Conservation (phyloP, 1,140 invertebrate species). For the Hylyphantes graminicola region DNA sequence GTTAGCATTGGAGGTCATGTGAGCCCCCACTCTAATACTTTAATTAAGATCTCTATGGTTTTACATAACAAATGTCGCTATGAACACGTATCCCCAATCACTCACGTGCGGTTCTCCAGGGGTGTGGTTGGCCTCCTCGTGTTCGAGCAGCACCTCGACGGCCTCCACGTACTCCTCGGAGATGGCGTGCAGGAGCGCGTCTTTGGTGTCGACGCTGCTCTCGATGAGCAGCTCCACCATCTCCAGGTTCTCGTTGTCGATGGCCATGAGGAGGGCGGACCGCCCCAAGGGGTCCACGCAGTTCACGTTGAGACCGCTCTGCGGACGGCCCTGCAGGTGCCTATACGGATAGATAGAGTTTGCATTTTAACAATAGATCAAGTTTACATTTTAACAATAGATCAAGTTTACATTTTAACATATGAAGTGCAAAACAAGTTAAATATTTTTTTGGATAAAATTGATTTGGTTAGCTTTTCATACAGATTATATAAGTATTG, state of each 20-base stretch:
- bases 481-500: no score
- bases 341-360: background rate
- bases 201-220: constrained; percentile 86
- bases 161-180: constrained; percentile 98
- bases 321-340: background rate
- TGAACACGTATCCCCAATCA: background rate
- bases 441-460: no score
- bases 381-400: no score
- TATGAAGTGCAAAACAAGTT: no score
- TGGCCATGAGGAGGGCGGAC: constrained; percentile 93
- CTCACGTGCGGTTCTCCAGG: constrained; percentile 84
- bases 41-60: no score
- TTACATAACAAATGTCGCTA: no score
- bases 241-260: constrained; percentile 99
- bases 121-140: constrained; percentile 85
- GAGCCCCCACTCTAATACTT: no score
- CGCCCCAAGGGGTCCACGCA: constrained; percentile 95
- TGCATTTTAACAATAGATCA: background rate
- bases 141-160: constrained; percentile 92
- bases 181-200: constrained; percentile 95
- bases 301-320: constrained; percentile 84
- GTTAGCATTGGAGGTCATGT: no score
- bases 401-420: background rate
- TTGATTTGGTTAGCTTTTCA: no score
- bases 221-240: constrained; percentile 97